Evolutionary conservation across 2,888 invertebrate species (phyloP), one percentile per base, ranked within the genome.

Genomic region (Willowsia nigromaculata): DNA sequence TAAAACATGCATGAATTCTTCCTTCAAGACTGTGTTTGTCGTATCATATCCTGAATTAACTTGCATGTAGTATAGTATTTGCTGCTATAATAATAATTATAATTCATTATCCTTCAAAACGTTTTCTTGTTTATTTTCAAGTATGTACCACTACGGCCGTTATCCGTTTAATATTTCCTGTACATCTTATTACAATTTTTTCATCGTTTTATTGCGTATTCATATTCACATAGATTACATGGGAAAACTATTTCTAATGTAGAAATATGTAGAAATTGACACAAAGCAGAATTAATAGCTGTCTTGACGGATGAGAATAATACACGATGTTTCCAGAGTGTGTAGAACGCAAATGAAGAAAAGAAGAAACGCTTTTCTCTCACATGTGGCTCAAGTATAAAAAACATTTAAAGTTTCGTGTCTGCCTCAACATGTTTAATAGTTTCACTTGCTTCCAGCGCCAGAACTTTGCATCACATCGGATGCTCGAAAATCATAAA

Each of bases 401-500:
- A 22, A 59, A 27, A 13, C 27, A 11, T 50, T 50, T 59, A 59
- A 59, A 9, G 11, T 59, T 59, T 25, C n/a, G 5, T 15, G 1
- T 33, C 65, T 33, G 37, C n/a, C 22, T 56, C 25, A 56, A 22
- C 22, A 25, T 25, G 3, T 18, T 9, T 33, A 33, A 59, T 59
- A 59, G n/a, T 59, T 59, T 59, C 59, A 6, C 11, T 74, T 3
- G n/a, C 5, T 74, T 74, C 71, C 71, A 74, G 71, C 11, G 47
- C 22, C 43, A 40, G 22, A 22, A 22, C 15, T 47, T 74, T 74
- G 27, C 65, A 65, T 65, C 43, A 43, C 71, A 74, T 22, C 22
- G 71, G 71, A 43, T 74, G 71, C 71, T 74, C 62, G 82, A 47
- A 50, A 85, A 76, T 85, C 78, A 85, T 85, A 27, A 65, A 85